Conservation (phyloP, 2,888 invertebrate species). For the Tachina grossa region DNA sequence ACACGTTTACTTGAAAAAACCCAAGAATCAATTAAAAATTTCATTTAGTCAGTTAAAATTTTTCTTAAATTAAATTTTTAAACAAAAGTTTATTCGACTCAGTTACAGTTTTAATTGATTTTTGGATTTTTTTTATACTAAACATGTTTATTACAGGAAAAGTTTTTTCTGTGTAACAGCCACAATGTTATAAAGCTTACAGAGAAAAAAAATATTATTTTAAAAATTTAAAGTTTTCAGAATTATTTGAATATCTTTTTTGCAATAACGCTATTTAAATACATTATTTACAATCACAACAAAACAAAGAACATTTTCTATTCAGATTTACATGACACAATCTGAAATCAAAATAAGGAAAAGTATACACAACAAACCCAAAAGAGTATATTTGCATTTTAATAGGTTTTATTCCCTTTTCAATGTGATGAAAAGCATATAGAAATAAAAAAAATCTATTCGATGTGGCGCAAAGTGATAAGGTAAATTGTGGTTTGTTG, state of each 20-base stretch:
- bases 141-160: no score
- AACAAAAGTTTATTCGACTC: no score
- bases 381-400: slow-evolving; percentile 38
- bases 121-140: no score
- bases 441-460: neutral
- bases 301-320: slow-evolving; percentile 12
- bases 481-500: neutral
- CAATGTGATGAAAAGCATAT: neutral
- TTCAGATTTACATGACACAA: slow-evolving; percentile 24
- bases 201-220: neutral
- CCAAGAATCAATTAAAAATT: no score
- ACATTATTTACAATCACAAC: neutral
- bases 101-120: no score
- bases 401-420: slow-evolving; percentile 10
- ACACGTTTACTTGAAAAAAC: no score
- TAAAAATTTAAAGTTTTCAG: neutral
- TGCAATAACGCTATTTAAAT: neutral
- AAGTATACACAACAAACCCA: neutral
- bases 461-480: neutral
- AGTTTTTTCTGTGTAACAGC: no score
- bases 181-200: no score
- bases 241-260: neutral
- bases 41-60: no score
- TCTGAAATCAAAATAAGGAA: slow-evolving; percentile 13
- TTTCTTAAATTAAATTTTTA: no score